Base-by-base conservation (phyloP, 2,797 vertebrate species). In the Coranthus polyacanthus region DNA sequence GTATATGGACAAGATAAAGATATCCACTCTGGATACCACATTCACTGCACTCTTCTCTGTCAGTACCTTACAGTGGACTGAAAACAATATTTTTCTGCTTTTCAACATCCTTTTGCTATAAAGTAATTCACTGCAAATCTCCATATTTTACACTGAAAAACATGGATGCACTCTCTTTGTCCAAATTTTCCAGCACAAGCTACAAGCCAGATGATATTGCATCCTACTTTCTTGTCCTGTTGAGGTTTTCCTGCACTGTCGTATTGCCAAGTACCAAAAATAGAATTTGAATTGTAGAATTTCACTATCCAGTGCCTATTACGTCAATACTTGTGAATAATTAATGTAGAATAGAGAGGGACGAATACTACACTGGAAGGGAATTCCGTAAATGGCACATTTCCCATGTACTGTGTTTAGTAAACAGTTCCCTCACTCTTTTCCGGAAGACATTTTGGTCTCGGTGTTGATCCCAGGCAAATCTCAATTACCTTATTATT, bases 261-360 rank as follows among this genome's bases (percentile, higher is more conserved):
- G 67, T 61, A 49, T 21, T 17, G 22, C 56, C 45, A 45, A 21
- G 7, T 24, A 39, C 37, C 59, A 50, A 47, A 77, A 86, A 87
- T 74, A 79, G 62, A 67, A n/a, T n/a, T 43, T 17, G 32, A 41
- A 15, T 63, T 50, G 47, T 63, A 56, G 41, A 41, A 46, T 74
- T 80, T 75, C 78, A 72, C 57, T 59, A 77, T 77, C 52, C 52
- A 36, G 56, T 71, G 29, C 7, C 34, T 39, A 34, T 88, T 87
- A 84, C 47, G 77, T 77, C 85, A 88, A 44, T 72, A 34, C 57
- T 54, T 11, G 13, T 88, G 60, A 87, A 88, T 86, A 57, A 82
- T 88, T 71, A 54, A 85, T 68, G 17, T 6, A 15, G 57, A 21
- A 21, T 26, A 15, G 44, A 67, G 55, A 77, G 24, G 34, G 68